Percentiles rank a stretch among this genome's conserved stretches.
Evolutionary conservation across 2,888 invertebrate genomes (phyloP).

Genomic region (Melieria omissa): DNA sequence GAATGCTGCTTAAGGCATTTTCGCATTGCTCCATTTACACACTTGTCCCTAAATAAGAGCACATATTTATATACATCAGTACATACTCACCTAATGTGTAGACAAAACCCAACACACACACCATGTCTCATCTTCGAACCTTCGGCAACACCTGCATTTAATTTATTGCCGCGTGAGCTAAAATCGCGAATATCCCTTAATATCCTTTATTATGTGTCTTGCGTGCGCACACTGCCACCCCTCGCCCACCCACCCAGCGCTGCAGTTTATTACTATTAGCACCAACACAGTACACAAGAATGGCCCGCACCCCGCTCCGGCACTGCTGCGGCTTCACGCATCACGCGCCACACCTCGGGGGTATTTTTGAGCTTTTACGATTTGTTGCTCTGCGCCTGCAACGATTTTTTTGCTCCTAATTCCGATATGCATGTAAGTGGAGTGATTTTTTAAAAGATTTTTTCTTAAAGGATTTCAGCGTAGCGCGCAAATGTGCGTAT

Average conservation of each 20-base stretch:
- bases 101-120: too few species aligned
- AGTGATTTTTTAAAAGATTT: conserved; percentile 33
- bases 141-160: conserved; percentile 5
- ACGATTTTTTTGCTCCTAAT: conserved; percentile 3
- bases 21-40: too few species aligned
- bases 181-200: conserved; percentile 30
- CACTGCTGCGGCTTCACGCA: conserved; percentile 42
- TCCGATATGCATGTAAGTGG: conserved; percentile 12
- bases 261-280: too few species aligned
- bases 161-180: conserved; percentile 13
- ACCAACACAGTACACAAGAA: conserved; percentile 1
- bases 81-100: too few species aligned
- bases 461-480: conserved; percentile 44
- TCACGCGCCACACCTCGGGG: conserved; percentile 53
- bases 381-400: conserved; percentile 16
- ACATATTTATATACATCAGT: too few species aligned
- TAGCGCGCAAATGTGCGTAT: conserved; percentile 23
- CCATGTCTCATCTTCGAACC: too few species aligned
- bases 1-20: too few species aligned
- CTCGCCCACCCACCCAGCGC: too few species aligned
- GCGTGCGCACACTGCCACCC: too few species aligned
- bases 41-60: too few species aligned
- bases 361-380: conserved; percentile 39
- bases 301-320: background rate
- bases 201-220: background rate